Conservation (phyloP, 2,113 vertebrate species). For the Alaudala cheleensis region DNA sequence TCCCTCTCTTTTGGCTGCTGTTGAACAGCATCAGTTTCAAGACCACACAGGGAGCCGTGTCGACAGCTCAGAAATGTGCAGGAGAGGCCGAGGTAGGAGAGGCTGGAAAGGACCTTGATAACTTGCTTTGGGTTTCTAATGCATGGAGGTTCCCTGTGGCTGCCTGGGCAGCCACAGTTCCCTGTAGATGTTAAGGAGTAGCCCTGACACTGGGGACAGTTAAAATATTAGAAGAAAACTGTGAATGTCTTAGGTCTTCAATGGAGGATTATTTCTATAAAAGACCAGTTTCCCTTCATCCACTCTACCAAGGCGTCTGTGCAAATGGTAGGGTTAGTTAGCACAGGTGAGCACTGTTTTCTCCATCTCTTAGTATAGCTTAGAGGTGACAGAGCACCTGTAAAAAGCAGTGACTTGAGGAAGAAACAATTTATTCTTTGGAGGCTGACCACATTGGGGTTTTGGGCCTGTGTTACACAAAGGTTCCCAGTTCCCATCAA, state of each 20-base stretch:
- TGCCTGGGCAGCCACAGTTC: too few relatives aligned
- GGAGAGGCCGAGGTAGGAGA: conserved; percentile 15
- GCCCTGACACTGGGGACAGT: background rate
- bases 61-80: conserved; percentile 26
- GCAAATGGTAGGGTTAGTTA: background rate
- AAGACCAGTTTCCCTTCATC: background rate
- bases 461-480: background rate
- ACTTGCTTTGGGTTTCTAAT: background rate
- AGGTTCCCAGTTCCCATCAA: background rate
- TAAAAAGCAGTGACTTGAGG: background rate
- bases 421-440: background rate
- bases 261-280: background rate
- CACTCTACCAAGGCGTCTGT: background rate
- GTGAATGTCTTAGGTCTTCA: background rate
- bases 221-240: background rate
- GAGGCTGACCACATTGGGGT: background rate
- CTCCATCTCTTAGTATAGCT: background rate
- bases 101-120: background rate
- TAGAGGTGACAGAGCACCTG: background rate
- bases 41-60: conserved; percentile 73
- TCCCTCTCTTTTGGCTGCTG: conserved; percentile 47
- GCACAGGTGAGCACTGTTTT: background rate
- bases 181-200: background rate
- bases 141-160: background rate
- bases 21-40: conserved; percentile 59